Conservation (phyloP, 2,797 vertebrate genomes). For the Decapterus maruadsi region DNA sequence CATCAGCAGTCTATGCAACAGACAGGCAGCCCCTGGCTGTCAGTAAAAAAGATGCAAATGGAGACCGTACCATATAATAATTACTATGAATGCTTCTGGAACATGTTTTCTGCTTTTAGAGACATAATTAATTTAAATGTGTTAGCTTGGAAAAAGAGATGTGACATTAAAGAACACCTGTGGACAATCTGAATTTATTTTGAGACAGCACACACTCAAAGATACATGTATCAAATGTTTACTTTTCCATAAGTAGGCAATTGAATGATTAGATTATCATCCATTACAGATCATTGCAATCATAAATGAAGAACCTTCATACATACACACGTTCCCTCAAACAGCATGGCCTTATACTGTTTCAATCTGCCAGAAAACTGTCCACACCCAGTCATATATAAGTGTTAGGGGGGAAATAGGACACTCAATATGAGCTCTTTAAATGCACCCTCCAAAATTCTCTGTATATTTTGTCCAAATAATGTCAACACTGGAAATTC, state of each 20-base stretch:
- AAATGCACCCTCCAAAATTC: constrained; percentile 5
- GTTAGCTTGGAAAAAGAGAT: not conserved
- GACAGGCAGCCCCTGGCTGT: not conserved
- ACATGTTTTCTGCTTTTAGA: too few species aligned
- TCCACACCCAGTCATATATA: not conserved
- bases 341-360: not conserved
- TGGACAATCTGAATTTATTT: constrained; percentile 23
- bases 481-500: constrained; percentile 14
- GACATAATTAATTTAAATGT: not conserved
- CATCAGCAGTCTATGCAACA: not conserved
- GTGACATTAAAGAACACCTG: not conserved
- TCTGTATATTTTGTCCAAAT: constrained; percentile 19
- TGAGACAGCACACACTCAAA: not conserved
- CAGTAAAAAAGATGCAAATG: not conserved
- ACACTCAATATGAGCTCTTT: constrained; percentile 74
- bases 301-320: not conserved
- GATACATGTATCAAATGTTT: constrained; percentile 11
- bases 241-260: not conserved
- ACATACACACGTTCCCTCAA: not conserved
- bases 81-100: not conserved
- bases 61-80: not conserved
- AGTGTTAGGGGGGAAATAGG: not conserved
- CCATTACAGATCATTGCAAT: not conserved
- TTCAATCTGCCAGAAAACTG: not conserved
- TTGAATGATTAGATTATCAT: not conserved